Evolutionary conservation across 2,113 vertebrate species (phyloP).

Genomic region (Xenopus borealis): DNA sequence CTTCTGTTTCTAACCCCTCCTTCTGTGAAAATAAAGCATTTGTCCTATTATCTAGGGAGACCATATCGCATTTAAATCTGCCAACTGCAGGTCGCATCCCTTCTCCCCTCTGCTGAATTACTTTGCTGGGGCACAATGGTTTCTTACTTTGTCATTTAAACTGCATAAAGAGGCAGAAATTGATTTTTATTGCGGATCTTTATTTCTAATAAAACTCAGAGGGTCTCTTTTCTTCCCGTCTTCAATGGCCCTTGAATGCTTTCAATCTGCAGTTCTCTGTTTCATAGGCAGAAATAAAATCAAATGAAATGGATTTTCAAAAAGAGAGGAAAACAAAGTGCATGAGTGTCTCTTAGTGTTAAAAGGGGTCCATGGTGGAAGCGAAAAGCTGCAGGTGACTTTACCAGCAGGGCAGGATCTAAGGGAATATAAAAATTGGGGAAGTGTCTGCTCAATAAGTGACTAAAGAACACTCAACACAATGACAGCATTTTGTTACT

Average conservation of each 20-base stretch:
- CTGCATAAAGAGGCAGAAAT: conserved; percentile 99
- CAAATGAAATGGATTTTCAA: conserved; percentile 62
- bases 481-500: too few relatives aligned
- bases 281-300: conserved; percentile 95
- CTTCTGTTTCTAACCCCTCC: conserved; percentile 36
- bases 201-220: conserved; percentile 99
- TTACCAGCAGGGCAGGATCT: conserved; percentile 4
- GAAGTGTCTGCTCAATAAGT: too few relatives aligned
- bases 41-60: conserved; percentile 47
- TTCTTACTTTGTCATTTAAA: conserved; percentile 99
- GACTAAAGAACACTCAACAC: too few relatives aligned
- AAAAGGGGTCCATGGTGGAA: conserved; percentile 10
- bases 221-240: conserved; percentile 98
- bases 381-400: conserved; percentile 13
- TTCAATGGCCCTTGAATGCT: conserved; percentile 99
- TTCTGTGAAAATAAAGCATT: conserved; percentile 45
- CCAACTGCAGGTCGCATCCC: conserved; percentile 57
- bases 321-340: conserved; percentile 6
- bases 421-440: too few relatives aligned
- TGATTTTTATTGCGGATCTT: conserved; percentile 99
- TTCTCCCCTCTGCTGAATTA: conserved; percentile 91
- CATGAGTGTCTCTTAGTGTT: not conserved
- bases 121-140: conserved; percentile 95
- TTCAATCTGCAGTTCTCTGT: conserved; percentile 98
- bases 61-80: conserved; percentile 48